A percentile compares a stretch with the other conserved stretches of the same genome.
Evolutionary conservation across 2,113 vertebrate genomes (phyloP).

Genomic region (Epinephelus lanceolatus): DNA sequence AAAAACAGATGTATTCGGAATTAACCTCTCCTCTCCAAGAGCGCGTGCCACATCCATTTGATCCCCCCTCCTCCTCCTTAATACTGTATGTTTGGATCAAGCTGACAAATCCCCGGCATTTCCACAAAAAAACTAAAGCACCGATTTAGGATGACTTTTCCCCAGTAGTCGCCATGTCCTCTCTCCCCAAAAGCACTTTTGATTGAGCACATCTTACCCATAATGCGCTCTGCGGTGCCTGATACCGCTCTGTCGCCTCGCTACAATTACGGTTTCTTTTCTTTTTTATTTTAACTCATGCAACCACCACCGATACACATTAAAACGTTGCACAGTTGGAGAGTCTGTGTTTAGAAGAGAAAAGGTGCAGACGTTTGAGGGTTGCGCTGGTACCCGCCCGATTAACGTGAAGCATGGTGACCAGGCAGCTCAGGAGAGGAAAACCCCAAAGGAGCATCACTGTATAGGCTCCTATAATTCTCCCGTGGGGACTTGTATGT

Average conservation of each 20-base stretch:
- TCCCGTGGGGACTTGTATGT: conserved; percentile 4
- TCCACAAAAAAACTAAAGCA: conserved; percentile 54
- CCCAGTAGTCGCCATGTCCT: conserved; percentile 19
- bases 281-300: no score
- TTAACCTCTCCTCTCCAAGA: conserved; percentile 47
- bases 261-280: no score
- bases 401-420: conserved; percentile 76
- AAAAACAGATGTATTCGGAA: conserved; percentile 64
- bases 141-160: conserved; percentile 54
- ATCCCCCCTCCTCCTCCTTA: conserved; percentile 42
- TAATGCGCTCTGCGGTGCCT: conserved; percentile 18
- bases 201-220: conserved; percentile 24
- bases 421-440: conserved; percentile 39
- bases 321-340: conserved; percentile 21
- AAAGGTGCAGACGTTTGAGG: conserved; percentile 76
- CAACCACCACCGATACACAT: not conserved
- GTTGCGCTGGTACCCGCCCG: conserved; percentile 75
- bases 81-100: conserved; percentile 69
- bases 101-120: conserved; percentile 67
- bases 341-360: conserved; percentile 67
- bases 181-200: conserved; percentile 25
- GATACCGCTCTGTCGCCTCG: conserved; percentile 5
- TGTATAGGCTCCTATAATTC: not conserved
- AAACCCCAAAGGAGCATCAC: conserved; percentile 29
- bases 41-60: conserved; percentile 58